These are phyloP conservation scores for Ciconia stormi DNA, from an alignment of 2,113 vertebrate genomes.

Conservation along the genomic window DNA sequence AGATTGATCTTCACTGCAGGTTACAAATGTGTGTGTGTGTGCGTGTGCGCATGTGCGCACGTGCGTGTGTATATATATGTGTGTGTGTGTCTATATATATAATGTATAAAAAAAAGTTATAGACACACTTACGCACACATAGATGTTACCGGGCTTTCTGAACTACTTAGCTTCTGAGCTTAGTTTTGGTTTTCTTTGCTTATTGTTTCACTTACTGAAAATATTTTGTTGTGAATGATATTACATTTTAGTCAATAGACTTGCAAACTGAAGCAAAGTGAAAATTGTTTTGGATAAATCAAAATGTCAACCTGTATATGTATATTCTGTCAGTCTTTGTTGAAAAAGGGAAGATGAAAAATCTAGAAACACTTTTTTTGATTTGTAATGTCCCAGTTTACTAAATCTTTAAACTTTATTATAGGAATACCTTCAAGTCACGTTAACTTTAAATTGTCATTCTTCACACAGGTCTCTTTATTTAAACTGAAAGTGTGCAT, in stretches of 20 bases:
- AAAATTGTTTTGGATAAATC: slow-evolving; percentile 72
- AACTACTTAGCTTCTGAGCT: slow-evolving; percentile 77
- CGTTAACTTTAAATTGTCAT: slow-evolving; percentile 57
- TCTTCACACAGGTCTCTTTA: slow-evolving; percentile 61
- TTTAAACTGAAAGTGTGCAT: slow-evolving; percentile 70
- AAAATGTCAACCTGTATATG: slow-evolving; percentile 72
- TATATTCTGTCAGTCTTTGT: slow-evolving; percentile 72
- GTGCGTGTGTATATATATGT: slow-evolving; percentile 36
- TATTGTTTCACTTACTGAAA: slow-evolving; percentile 74
- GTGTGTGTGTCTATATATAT: slow-evolving; percentile 67
- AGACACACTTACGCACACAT: slow-evolving; percentile 4
- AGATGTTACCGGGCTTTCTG: slow-evolving; percentile 67
- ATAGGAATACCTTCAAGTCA: slow-evolving; percentile 57
- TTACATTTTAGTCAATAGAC: slow-evolving; percentile 71
- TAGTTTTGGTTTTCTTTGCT: slow-evolving; percentile 74
- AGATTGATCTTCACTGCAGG: slow-evolving; percentile 63
- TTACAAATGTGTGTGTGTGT: slow-evolving; percentile 47
- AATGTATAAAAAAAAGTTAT: slow-evolving; percentile 43
- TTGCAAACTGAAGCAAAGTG: slow-evolving; percentile 71
- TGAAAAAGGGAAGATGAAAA: slow-evolving; percentile 77
- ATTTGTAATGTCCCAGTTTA: slow-evolving; percentile 70
- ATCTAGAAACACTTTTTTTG: slow-evolving; percentile 64
- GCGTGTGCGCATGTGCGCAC: slow-evolving; percentile 49
- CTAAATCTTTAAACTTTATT: slow-evolving; percentile 65
- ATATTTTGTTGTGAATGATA: slow-evolving; percentile 72